These are phyloP conservation scores for Drosophila anceps DNA, from an alignment of 2,888 invertebrate species.

Conservation along the genomic window DNA sequence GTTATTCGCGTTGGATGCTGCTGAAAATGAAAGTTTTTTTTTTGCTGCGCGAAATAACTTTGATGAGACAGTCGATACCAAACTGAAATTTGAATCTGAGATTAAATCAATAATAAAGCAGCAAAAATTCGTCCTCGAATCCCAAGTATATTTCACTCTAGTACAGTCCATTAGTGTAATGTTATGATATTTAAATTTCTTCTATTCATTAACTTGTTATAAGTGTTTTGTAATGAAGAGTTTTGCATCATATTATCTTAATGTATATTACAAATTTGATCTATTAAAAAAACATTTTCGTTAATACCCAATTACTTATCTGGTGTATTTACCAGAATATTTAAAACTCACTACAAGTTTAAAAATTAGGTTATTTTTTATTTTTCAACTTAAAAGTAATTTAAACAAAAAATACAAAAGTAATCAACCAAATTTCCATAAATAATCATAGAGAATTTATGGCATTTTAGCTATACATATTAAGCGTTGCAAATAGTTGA, in stretches of 20 bases:
- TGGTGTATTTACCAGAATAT: too few relatives aligned
- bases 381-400: background rate
- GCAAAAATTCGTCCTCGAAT: background rate
- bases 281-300: too few relatives aligned
- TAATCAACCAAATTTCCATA: background rate
- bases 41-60: slow-evolving; percentile 1
- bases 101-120: background rate
- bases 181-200: too few relatives aligned
- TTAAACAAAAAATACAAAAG: background rate
- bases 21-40: slow-evolving; percentile 55
- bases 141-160: too few relatives aligned
- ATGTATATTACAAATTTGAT: too few relatives aligned
- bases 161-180: too few relatives aligned
- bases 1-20: slow-evolving; percentile 28
- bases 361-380: too few relatives aligned
- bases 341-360: too few relatives aligned
- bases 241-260: too few relatives aligned
- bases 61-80: background rate
- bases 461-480: background rate
- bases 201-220: too few relatives aligned
- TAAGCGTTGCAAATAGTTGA: background rate
- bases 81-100: background rate
- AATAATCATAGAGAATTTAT: background rate
- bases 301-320: too few relatives aligned
- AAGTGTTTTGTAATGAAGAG: too few relatives aligned